Evolutionary conservation across 2,797 vertebrate genomes (phyloP), one percentile per base, ranked within the genome.

Genomic region (Gymnopithys bicolor): DNA sequence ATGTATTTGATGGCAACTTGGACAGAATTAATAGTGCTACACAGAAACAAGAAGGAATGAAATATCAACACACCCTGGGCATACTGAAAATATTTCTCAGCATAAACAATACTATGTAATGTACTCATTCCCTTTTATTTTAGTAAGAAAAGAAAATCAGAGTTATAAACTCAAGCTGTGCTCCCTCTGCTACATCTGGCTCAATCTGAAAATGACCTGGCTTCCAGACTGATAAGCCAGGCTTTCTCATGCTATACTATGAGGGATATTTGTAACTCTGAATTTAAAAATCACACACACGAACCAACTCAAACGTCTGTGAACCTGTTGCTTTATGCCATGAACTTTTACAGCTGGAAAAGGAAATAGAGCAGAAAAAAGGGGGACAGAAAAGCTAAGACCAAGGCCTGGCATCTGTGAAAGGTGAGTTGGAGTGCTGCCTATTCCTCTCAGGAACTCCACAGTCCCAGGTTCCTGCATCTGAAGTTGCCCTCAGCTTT

Each of bases 1-100:
- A 96, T 82, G 90, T 60, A 96, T 97, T 96, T 91, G 90, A 97
- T 84, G 87, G 96, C 89, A 94, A 81, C 71, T 94, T 95, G 95
- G 93, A 97, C 84, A 93, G 94, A 94, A 92, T 93, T 84, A 88
- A 91, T 67, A 93, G 67, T 23, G 12, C 68, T 95, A 35, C 83
- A 86, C 53, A 70, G 73, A 96, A 93, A 96, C 9, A 37, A 92
- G 89, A 79, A 55, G 73, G 93, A 95, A 84, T 27, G 53, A 96
- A 94, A 95, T 45, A 89, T 73, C 93, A 95, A 93, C 94, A 97
- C 96, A 93, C 91, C 93, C 96, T 79, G 37, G 39, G 60, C 84
- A 95, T 33, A 46, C 51, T 95, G 81, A 94, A 97, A 94, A 84
- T 92, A 89, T 95, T 96, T 95, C 35, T 91, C 73, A 89, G 45